Base-by-base conservation (phyloP, 2,888 invertebrate genomes). In the Eristalis arbustorum region DNA sequence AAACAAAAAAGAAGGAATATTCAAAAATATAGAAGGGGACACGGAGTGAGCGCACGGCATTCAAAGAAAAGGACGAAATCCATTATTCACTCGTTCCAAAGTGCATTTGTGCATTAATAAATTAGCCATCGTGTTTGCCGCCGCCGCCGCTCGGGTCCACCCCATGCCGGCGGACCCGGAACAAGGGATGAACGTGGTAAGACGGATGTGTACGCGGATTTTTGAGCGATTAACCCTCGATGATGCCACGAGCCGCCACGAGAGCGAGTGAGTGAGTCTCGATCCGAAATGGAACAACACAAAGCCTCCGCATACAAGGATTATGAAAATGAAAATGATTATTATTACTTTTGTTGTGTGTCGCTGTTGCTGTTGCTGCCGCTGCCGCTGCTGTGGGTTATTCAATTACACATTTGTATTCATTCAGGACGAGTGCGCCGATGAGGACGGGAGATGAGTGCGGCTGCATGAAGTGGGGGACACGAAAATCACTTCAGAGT, bases 161-260 rank as follows among this genome's bases (percentile, higher is more conserved):
- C 69, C 22, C 42, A 42, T 31, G 49, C 2, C 40, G 37, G 25
- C 13, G 31, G 31, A 0, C 31, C 31, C 31, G 31, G 18, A 56
- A 42, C 40, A 63, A 22, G 37, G 4, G 61, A 49, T 49, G 49
- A 34, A 69, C 64, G 59, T 18, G 77, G 76, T 69, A 42, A 69
- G 34, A 68, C 64, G 77, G 64, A 85, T 34, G 25, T 14, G 71
- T 66, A 77, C 85, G 77, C 85, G 82, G 74, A 78, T 74, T 85
- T 85, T 85, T 82, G 77, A 82, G 77, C 85, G 85, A 82, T 85
- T 85, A 85, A 85, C 85, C 85, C 85, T 71, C 85, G 73, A 81
- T 76, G 25, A 59, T 28, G 63, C 49, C 42, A 42, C 18, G 56
- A 63, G 37, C 25, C 13, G 63, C 42, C 25, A n/a, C 18, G 11